Evolutionary conservation across 2,888 invertebrate species (phyloP), one percentile per base, ranked within the genome.

Genomic region (Ectemnius cavifrons): DNA sequence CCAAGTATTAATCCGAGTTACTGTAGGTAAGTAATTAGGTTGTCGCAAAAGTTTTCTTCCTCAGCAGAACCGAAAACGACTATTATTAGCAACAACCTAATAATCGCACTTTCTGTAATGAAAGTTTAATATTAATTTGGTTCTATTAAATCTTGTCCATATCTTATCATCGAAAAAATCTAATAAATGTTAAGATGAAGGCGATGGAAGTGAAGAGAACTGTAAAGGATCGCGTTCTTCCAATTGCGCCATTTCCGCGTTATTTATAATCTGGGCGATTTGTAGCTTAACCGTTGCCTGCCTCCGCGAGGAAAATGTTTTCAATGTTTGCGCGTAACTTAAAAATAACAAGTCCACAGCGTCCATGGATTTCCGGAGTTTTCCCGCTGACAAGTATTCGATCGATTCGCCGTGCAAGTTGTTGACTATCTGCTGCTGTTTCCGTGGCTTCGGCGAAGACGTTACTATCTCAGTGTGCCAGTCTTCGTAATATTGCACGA

Each of bases 241-340:
- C n/a, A 69, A 28, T 49, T 69, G 69, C 20, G 63, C 69, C 18
- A 69, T 49, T 6, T 69, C 64, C 20, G 60, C 69, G 20, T 18
- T 69, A 16, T 64, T 69, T 59, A 69, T 59, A 20, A 69, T 56
- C 20, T 69, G 69, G 4, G 69, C 69, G 18, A 69, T 69, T 45
- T 69, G 69, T 11, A 63, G 45, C 18, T 69, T 69, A 1, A 69
- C 52, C 14, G 69, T 37, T 13, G 63, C 58, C 58, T 64, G 69
- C 23, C 69, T 58, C 6, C 61, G 69, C 18, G 58, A 59, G 23
- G 63, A 71, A 65, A 71, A 56, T 6, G 70, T 65, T 37, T 71
- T 71, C 45, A 71, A 28, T 6, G 69, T 69, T 59, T 64, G 69
- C 18, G 69, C 69, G 16, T 69, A 64, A 52, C 69, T 69, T 57